Percentiles rank a stretch among this genome's conserved stretches.
phyloP scores from a whole-genome alignment of 2,113 vertebrate species.

The Lota lota region DNA sequence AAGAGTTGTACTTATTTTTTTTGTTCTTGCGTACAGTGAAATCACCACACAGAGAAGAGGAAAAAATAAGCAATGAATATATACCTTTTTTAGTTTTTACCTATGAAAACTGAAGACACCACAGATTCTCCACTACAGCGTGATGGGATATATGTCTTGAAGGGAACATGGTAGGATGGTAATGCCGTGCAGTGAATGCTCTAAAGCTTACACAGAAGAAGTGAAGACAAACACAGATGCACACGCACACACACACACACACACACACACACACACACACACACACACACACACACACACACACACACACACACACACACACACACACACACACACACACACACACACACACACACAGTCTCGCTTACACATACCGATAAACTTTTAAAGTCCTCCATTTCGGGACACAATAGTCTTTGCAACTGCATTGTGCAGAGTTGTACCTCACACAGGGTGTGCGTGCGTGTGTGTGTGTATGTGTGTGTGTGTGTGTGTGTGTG shows the following conservation, averaged over 20 bases:
- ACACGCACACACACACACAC: conserved; percentile 27
- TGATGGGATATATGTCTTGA: conserved; percentile 38
- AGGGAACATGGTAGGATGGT: background rate
- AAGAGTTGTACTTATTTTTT: conserved; percentile 49
- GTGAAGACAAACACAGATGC: conserved; percentile 14
- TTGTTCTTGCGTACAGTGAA: conserved; percentile 61
- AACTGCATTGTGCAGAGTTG: too few relatives aligned
- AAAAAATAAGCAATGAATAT: conserved; percentile 30
- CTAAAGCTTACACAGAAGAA: conserved; percentile 54
- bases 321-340: background rate
- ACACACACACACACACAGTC: too few relatives aligned
- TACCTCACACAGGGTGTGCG: background rate
- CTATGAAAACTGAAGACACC: conserved; percentile 59
- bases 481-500: conserved; percentile 1
- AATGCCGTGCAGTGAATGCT: conserved; percentile 48
- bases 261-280: conserved; percentile 8
- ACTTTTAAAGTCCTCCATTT: conserved; percentile 7
- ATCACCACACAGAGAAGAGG: conserved; percentile 64
- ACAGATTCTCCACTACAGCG: conserved; percentile 62
- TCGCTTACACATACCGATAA: background rate
- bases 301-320: conserved; percentile 27
- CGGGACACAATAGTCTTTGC: too few relatives aligned
- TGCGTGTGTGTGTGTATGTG: background rate
- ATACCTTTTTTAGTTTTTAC: conserved; percentile 37
- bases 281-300: background rate